phyloP scores from a whole-genome alignment of 2,888 invertebrate genomes.

The Heliconius ismenius region DNA sequence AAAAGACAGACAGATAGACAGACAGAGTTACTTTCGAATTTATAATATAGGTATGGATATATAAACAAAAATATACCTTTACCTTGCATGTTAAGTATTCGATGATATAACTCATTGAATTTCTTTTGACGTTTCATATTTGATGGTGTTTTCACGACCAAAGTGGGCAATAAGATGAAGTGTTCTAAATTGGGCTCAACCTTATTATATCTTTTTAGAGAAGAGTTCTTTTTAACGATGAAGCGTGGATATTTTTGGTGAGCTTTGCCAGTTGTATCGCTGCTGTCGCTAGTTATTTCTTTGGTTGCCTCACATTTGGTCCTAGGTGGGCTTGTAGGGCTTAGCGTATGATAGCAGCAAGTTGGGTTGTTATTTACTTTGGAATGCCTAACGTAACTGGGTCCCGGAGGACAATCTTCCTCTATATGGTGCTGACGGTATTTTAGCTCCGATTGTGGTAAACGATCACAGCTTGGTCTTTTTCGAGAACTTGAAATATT shows the following conservation, averaged over 20 bases:
- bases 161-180: conserved; percentile 70
- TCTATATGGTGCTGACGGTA: conserved; percentile 50
- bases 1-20: too few species aligned
- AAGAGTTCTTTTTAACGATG: conserved; percentile 64
- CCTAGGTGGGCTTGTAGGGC: conserved; percentile 50
- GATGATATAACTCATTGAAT: conserved; percentile 74
- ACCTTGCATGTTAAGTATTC: conserved; percentile 66
- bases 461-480: conserved; percentile 60
- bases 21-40: too few species aligned
- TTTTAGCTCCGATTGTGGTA: conserved; percentile 51
- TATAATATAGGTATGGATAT: too few species aligned
- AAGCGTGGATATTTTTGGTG: conserved; percentile 58
- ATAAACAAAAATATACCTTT: conserved; percentile 51
- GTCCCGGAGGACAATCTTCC: conserved; percentile 65
- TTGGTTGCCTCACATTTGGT: conserved; percentile 28
- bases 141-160: conserved; percentile 73
- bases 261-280: conserved; percentile 52
- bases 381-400: conserved; percentile 59
- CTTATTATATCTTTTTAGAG: conserved; percentile 56
- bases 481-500: conserved; percentile 53
- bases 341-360: conserved; percentile 65
- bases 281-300: conserved; percentile 59
- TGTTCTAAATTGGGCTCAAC: conserved; percentile 70
- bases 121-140: conserved; percentile 74
- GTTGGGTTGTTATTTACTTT: conserved; percentile 58